These are phyloP conservation scores for Alouatta palliata DNA, from an alignment of 2,113 vertebrate genomes.

Conservation along the genomic window DNA sequence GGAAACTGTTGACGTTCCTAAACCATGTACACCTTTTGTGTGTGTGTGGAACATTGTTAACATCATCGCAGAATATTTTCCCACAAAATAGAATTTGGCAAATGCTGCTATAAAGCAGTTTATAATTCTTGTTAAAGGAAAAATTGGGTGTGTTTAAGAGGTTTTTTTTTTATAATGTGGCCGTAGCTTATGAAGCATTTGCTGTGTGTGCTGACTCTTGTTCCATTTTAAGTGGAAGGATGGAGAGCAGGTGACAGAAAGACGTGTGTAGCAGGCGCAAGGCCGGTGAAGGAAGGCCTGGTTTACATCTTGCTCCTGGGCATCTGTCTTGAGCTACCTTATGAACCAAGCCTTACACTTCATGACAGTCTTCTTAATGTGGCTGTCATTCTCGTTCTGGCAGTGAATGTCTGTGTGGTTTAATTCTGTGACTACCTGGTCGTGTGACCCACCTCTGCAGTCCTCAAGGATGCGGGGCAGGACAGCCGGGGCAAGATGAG, in stretches of 20 bases:
- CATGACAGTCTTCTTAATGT: background rate
- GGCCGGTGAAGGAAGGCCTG: background rate
- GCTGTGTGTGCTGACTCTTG: background rate
- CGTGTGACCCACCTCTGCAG: background rate
- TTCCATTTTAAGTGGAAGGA: background rate
- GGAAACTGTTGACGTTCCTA: background rate
- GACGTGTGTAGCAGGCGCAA: background rate
- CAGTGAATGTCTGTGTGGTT: background rate
- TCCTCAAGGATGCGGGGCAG: background rate
- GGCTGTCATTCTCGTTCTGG: background rate
- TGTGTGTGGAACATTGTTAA: background rate
- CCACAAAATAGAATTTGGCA: slow-evolving; percentile 3
- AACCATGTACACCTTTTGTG: background rate
- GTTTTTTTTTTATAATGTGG: background rate
- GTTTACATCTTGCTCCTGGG: background rate
- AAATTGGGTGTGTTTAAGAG: background rate
- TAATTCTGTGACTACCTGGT: background rate
- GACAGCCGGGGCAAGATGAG: background rate
- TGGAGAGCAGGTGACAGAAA: background rate
- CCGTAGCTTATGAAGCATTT: background rate
- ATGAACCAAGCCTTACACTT: background rate
- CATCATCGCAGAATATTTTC: background rate
- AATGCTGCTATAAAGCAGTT: slow-evolving; percentile 12
- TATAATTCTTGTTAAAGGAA: slow-evolving; percentile 34
- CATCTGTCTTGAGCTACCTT: background rate